These are phyloP conservation scores for Aphaenogaster ashmeadi DNA, from an alignment of 1,140 invertebrate species.

Conservation along the genomic window DNA sequence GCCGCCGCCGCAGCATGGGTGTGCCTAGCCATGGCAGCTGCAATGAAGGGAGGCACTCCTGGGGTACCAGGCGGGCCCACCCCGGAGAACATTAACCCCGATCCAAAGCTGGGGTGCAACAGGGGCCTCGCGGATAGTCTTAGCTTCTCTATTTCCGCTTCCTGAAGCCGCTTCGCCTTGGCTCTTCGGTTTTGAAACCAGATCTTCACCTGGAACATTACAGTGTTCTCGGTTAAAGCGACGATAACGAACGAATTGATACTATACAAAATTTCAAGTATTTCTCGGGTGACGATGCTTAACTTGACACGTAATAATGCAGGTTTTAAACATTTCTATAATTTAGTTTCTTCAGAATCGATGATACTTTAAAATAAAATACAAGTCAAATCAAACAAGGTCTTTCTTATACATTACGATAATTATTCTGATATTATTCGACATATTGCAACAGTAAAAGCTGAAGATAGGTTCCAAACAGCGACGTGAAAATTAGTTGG, in stretches of 20 bases:
- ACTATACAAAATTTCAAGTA: neutral
- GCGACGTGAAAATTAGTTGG: neutral
- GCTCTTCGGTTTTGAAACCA: constrained; percentile 99
- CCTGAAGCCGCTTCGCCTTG: constrained; percentile 97
- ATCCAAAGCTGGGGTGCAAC: constrained; percentile 85
- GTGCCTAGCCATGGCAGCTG: constrained; percentile 86
- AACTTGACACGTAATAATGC: neutral
- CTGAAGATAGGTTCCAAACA: neutral
- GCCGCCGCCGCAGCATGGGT: constrained; percentile 85
- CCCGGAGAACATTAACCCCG: constrained; percentile 86
- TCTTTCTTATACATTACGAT: neutral
- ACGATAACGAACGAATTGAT: neutral
- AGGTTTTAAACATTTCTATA: neutral
- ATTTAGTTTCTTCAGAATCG: neutral
- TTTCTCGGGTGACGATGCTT: neutral
- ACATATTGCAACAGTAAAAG: neutral
- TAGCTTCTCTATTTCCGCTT: constrained; percentile 97
- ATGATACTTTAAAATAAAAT: neutral
- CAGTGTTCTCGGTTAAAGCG: neutral
- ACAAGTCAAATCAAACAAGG: neutral
- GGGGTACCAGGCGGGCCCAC: constrained; percentile 85
- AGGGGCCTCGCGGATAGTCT: constrained; percentile 91
- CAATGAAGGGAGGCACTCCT: constrained; percentile 86
- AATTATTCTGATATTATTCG: neutral
- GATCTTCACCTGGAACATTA: constrained; percentile 94